Base-by-base conservation (phyloP, 2,113 vertebrate species). In the Microcebus lehilahytsara region DNA sequence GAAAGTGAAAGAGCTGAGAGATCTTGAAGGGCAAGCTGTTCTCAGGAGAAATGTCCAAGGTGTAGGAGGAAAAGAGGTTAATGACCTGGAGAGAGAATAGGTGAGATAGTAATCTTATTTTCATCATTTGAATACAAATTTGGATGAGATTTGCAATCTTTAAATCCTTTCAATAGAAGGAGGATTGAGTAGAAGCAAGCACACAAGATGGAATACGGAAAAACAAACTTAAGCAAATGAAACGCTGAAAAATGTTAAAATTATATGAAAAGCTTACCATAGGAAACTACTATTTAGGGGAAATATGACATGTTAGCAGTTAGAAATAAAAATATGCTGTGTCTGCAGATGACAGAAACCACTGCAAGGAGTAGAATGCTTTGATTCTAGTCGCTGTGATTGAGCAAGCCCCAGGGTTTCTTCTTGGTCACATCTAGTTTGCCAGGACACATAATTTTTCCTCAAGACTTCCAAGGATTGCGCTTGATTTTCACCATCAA, bases 171-270 rank as follows among this genome's bases (percentile, higher is more conserved):
- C 34, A 25, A n/a, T 16, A 85, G 71, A 89, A 79, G n/a, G 60
- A 42, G 16, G 32, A 64, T 27, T 34, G 49, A 79, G 20, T 56
- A 46, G n/a, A 62, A 94, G 27, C 13, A 87, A 85, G 64, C 37
- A 91, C 93, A 75, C 27, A 91, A 58, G n/a, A 80, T 40, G 40
- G 42, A 83, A 92, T 60, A 30, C 40, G 58, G 14, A 77, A 91
- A n/a, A 67, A 67, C 53, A 86, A 72, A 85, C 5, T n/a, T 13
- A 71, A 78, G 42, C 8, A 78, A 97, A 97, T 77, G 37, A 95
- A 62, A 91, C 77, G 20, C 64, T 81, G 42, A 84, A 58, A 88
- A 88, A 81, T 74, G 88, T 78, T 77, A 66, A 87, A 85, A 91
- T 85, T 89, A 80, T 66, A 91, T 30, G 53, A 93, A 85, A 86